These are phyloP conservation scores for Gymnogyps californianus DNA, from an alignment of 2,113 vertebrate genomes.

Conservation along the genomic window DNA sequence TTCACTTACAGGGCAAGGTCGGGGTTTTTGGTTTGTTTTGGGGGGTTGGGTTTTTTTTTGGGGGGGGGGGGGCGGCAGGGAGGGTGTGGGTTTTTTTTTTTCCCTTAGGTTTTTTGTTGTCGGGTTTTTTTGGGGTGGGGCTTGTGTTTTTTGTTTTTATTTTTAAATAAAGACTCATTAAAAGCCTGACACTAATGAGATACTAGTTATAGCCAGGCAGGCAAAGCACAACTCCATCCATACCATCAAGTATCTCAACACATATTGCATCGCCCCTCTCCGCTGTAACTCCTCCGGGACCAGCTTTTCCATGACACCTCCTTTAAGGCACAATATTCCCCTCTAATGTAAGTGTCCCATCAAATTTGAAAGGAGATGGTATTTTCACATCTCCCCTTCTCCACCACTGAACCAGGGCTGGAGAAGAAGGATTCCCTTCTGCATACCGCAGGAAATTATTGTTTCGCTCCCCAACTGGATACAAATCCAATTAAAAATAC, in stretches of 20 bases:
- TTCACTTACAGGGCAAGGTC: neutral
- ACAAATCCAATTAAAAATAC: neutral
- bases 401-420: neutral
- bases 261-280: no score
- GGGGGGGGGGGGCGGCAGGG: no score
- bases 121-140: no score
- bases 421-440: neutral
- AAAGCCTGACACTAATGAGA: neutral
- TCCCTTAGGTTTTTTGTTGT: neutral
- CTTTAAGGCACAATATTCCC: neutral
- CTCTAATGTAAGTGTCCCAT: neutral
- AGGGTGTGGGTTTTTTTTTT: neutral
- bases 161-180: neutral
- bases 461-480: rapidly evolving
- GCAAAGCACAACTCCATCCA: neutral
- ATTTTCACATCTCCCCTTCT: neutral
- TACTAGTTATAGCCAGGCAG: neutral
- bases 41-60: rapidly evolving
- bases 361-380: neutral
- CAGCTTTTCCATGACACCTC: neutral
- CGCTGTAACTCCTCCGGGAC: neutral
- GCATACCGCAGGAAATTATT: rapidly evolving
- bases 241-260: neutral
- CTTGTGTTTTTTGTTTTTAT: neutral
- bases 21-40: neutral